Evolutionary conservation across 2,113 vertebrate species (phyloP).

Genomic region (Myiagra hebetior): DNA sequence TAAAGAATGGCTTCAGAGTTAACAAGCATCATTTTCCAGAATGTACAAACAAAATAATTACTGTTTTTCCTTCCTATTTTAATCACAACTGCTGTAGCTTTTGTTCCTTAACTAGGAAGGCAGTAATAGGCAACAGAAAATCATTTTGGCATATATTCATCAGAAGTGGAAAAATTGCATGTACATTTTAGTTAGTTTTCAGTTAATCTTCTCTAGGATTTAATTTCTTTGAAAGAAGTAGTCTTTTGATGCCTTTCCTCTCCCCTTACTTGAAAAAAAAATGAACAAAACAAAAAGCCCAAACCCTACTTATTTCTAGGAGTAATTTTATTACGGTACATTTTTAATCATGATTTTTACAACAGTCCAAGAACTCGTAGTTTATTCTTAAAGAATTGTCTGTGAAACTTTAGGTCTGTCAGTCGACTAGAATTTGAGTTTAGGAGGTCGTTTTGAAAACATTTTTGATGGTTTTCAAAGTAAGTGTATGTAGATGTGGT

Average conservation of each 20-base stretch:
- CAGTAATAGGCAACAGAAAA: conserved; percentile 38
- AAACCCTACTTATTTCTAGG: background rate
- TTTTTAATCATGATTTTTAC: background rate
- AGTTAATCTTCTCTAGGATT: background rate
- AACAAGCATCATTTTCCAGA: background rate
- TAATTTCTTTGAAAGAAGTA: background rate
- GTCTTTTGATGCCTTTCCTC: background rate
- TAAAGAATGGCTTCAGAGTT: background rate
- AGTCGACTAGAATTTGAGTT: background rate
- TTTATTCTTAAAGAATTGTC: background rate
- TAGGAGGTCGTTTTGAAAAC: background rate
- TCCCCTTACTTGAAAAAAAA: background rate
- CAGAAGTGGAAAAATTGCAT: background rate
- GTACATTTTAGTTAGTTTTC: background rate
- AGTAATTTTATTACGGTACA: background rate
- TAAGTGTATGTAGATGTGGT: background rate
- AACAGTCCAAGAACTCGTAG: background rate
- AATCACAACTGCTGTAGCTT: background rate
- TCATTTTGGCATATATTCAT: background rate
- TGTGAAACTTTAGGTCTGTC: background rate
- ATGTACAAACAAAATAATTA: conserved; percentile 17
- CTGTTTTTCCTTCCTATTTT: background rate
- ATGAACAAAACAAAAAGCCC: background rate
- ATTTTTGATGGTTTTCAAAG: background rate
- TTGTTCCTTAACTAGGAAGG: background rate